A percentile compares a stretch with the other conserved stretches of the same genome.
Conservation (phyloP, 1,140 invertebrate genomes). For the Aphelinus certus region DNA sequence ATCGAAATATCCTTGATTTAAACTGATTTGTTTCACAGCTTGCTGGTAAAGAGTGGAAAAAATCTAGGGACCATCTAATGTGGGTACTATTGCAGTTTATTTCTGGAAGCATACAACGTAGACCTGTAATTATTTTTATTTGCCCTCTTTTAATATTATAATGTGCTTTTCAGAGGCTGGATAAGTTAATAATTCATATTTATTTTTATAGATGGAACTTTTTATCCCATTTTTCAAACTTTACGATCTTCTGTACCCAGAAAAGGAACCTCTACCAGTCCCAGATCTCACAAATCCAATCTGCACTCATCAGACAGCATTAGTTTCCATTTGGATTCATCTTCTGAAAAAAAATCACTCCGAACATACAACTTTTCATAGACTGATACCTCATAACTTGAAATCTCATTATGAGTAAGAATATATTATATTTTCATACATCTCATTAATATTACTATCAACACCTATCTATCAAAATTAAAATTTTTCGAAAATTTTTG, state of each 20-base stretch:
- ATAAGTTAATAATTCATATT: conserved; percentile 26
- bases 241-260: conserved; percentile 92
- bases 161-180: conserved; percentile 10
- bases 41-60: conserved; percentile 81
- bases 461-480: background rate
- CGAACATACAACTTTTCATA: conserved; percentile 80
- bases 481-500: conserved; percentile 17
- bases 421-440: conserved; percentile 18
- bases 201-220: conserved; percentile 75
- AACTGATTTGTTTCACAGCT: conserved; percentile 65
- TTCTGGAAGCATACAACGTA: conserved; percentile 95
- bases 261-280: conserved; percentile 87
- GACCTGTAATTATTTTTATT: conserved; percentile 72
- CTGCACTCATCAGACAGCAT: conserved; percentile 91
- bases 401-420: conserved; percentile 85
- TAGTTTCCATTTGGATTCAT: conserved; percentile 96
- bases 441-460: background rate
- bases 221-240: conserved; percentile 91
- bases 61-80: conserved; percentile 95
- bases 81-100: conserved; percentile 98
- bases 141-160: conserved; percentile 6
- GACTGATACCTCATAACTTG: conserved; percentile 83
- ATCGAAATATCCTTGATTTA: background rate
- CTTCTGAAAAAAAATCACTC: conserved; percentile 91
- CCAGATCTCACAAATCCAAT: conserved; percentile 88